phyloP scores from a whole-genome alignment of 2,888 invertebrate species.

The Aethes cnicana region DNA sequence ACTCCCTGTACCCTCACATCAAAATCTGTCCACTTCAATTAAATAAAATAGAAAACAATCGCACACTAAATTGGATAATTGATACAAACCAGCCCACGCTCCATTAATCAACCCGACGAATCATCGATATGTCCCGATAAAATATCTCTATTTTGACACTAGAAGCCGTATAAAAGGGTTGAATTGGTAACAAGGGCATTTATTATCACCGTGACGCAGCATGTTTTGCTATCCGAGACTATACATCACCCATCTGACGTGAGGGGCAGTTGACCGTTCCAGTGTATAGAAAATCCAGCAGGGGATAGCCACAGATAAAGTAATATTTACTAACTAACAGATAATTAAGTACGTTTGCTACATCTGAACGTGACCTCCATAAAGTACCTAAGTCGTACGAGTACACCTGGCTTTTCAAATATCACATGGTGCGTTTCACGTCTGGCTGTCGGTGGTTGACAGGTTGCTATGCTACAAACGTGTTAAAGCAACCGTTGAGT shows the following conservation, averaged over 20 bases:
- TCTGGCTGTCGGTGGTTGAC: no score
- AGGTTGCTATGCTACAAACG: no score
- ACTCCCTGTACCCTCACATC: slow-evolving; percentile 42
- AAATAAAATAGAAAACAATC: slow-evolving; percentile 51
- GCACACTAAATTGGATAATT: slow-evolving; percentile 60
- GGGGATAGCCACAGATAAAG: no score
- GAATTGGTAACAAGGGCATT: slow-evolving; percentile 41
- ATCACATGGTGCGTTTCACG: no score
- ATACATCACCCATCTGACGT: slow-evolving; percentile 53
- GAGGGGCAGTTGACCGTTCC: slow-evolving; percentile 40
- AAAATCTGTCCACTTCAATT: slow-evolving; percentile 39
- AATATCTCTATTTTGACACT: slow-evolving; percentile 51
- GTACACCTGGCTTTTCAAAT: no score
- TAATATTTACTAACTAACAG: no score
- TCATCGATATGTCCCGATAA: slow-evolving; percentile 51
- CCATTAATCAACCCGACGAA: slow-evolving; percentile 61
- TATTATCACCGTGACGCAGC: slow-evolving; percentile 51
- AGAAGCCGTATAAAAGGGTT: slow-evolving; percentile 47
- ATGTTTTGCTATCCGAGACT: slow-evolving; percentile 45
- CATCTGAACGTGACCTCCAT: no score
- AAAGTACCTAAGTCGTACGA: no score
- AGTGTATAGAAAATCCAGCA: slow-evolving; percentile 16
- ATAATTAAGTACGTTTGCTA: no score
- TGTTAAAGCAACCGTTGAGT: no score
- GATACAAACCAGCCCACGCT: slow-evolving; percentile 52